Percentiles rank a stretch among this genome's conserved stretches.
Conservation (phyloP, 2,888 invertebrate genomes). For the Ceratothoa steindachneri region DNA sequence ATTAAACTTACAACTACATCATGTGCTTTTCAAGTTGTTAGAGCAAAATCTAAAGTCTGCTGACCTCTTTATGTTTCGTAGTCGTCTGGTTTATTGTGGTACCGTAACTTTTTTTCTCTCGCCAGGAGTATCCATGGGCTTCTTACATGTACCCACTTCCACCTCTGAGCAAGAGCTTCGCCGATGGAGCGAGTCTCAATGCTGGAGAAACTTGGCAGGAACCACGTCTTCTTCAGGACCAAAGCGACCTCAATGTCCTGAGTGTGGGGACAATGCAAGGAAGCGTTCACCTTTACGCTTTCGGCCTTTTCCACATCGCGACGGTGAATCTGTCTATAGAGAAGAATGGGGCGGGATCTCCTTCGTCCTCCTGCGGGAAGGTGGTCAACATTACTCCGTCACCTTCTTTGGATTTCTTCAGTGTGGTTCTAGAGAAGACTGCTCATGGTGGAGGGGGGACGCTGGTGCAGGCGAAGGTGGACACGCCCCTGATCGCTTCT, state of each 20-base stretch:
- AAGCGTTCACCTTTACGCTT: conserved; percentile 65
- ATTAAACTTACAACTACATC: no score
- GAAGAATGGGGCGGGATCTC: conserved; percentile 27
- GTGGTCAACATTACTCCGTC: conserved; percentile 65
- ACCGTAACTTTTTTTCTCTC: background rate
- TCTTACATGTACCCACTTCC: conserved; percentile 48
- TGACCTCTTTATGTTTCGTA: no score
- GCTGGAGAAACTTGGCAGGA: conserved; percentile 39
- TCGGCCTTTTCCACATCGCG: conserved; percentile 79
- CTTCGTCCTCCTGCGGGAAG: conserved; percentile 5
- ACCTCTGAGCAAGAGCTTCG: conserved; percentile 52
- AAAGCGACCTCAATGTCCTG: conserved; percentile 40
- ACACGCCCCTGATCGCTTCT: conserved; percentile 63
- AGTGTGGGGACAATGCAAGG: conserved; percentile 55
- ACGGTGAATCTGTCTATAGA: conserved; percentile 63
- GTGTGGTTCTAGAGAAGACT: conserved; percentile 61
- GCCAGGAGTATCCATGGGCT: conserved; percentile 35
- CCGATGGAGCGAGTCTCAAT: conserved; percentile 50
- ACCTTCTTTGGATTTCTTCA: conserved; percentile 67
- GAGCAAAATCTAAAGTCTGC: no score
- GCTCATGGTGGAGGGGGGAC: conserved; percentile 28
- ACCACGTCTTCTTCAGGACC: conserved; percentile 38
- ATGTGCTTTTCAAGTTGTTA: no score
- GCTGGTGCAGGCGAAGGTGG: conserved; percentile 54
- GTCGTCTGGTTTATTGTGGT: no score